Conservation (phyloP, 37 sponge, comb jelly and placozoan genomes). For the Agelas oroides region DNA sequence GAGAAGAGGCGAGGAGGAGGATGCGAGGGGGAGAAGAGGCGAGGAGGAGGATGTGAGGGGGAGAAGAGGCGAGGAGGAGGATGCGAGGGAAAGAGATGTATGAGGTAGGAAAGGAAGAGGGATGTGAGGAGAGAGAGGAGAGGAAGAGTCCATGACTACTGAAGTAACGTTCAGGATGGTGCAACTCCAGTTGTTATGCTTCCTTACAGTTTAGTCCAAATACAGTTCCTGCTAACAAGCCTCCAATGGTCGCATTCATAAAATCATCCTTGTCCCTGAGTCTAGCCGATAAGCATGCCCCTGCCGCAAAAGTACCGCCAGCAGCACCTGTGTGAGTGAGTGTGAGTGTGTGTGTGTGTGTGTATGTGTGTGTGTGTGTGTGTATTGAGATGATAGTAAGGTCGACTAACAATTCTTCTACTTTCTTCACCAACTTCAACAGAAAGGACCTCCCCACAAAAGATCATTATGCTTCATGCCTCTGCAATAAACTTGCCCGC, state of each 20-base stretch:
- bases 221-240: constrained; percentile 50
- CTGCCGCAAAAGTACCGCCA: constrained; percentile 57
- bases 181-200: neutral
- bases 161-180: too few species aligned
- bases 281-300: constrained; percentile 52
- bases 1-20: too few species aligned
- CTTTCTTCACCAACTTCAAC: too few species aligned
- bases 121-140: too few species aligned
- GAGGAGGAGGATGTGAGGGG: neutral
- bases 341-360: constrained; percentile 30
- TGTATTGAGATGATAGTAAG: too few species aligned
- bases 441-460: too few species aligned
- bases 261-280: constrained; percentile 75
- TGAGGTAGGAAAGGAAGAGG: neutral
- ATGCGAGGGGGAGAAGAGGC: neutral
- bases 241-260: constrained; percentile 71
- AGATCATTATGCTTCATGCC: too few species aligned
- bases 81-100: neutral
- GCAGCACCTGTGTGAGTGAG: constrained; percentile 39
- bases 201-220: constrained; percentile 65
- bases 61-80: neutral
- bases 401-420: too few species aligned
- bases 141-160: too few species aligned
- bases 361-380: constrained; percentile 22
- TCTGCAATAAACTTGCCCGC: too few species aligned